A percentile compares a stretch with the other conserved stretches of the same genome.
Evolutionary conservation across 2,797 vertebrate species (phyloP).

Genomic region (Basileuterus tristriatus): DNA sequence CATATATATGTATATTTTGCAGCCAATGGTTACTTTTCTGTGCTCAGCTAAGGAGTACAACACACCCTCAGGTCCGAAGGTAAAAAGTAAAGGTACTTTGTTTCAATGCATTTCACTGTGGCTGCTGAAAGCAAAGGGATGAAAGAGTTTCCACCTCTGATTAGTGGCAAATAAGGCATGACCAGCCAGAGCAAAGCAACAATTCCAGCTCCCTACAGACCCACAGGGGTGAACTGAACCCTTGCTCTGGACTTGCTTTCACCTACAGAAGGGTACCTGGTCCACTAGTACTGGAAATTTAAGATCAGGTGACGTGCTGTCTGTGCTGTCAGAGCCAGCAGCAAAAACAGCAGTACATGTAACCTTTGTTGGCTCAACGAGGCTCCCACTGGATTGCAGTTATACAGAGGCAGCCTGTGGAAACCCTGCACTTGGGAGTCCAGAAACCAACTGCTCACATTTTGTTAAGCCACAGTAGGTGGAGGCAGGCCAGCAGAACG

Average conservation of each 20-base stretch:
- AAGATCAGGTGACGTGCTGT: background rate
- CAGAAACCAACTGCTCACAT: background rate
- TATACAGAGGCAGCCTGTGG: background rate
- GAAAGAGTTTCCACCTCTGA: background rate
- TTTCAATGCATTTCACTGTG: background rate
- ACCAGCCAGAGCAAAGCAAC: background rate
- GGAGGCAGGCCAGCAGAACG: background rate
- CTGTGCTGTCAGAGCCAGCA: background rate
- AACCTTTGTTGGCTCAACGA: background rate
- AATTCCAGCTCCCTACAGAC: background rate
- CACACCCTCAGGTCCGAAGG: background rate
- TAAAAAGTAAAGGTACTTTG: fast-evolving
- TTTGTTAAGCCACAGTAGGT: background rate
- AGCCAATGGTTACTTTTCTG: background rate
- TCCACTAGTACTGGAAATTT: background rate
- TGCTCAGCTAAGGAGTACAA: background rate
- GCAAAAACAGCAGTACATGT: background rate
- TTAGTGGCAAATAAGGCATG: background rate
- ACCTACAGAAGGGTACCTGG: background rate
- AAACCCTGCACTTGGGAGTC: background rate
- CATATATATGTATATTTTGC: background rate
- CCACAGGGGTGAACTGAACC: background rate
- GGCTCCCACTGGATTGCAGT: background rate
- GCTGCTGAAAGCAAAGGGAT: background rate
- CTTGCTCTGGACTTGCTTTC: background rate